Base-by-base conservation (phyloP, 2,888 invertebrate genomes). In the Lasioglossum lativentre region DNA sequence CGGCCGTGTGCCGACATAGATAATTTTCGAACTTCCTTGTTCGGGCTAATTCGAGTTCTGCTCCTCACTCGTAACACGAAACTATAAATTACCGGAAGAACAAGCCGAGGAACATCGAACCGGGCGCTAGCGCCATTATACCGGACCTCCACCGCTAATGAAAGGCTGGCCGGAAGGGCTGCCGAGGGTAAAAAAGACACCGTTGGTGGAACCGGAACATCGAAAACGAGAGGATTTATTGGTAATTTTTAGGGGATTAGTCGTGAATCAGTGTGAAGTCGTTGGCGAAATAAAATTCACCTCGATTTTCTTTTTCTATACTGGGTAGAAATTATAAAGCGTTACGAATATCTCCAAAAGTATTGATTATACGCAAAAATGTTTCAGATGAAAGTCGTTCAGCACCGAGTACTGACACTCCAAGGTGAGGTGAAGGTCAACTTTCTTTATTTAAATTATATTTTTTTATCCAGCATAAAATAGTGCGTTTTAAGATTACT, bases 1-100 rank as follows among this genome's bases (percentile, higher is more conserved):
- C 52, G 52, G 6, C 52, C 10, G 23, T 52, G 23, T 3, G 52
- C 52, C 78, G 73, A 76, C 79, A 72, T 52, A 66, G 79, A 86
- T 86, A 87, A 87, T 87, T 87, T 86, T 74, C 78, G 76, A 83
- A 83, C 83, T 87, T 83, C 87, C 83, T 83, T 87, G 83, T 87
- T 78, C 83, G 59, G 52, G 56, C 59, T 89, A 88, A 86, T 90
- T 89, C 80, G 71, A 81, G 77, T 42, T 75, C 72, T 66, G 70
- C 74, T 78, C 68, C 78, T 38, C 42, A 30, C 79, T 84, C 70
- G 86, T 72, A 84, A 80, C 84, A 79, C 75, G 83, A 77, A 73
- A 68, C 85, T 78, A 84, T 90, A 90, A 86, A 89, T 89, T 89
- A 88, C 82, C 74, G 82, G 78, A 83, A 86, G 80, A 80, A 86